These are phyloP conservation scores for Plagodis pulveraria DNA, from an alignment of 2,888 invertebrate species.

Conservation along the genomic window DNA sequence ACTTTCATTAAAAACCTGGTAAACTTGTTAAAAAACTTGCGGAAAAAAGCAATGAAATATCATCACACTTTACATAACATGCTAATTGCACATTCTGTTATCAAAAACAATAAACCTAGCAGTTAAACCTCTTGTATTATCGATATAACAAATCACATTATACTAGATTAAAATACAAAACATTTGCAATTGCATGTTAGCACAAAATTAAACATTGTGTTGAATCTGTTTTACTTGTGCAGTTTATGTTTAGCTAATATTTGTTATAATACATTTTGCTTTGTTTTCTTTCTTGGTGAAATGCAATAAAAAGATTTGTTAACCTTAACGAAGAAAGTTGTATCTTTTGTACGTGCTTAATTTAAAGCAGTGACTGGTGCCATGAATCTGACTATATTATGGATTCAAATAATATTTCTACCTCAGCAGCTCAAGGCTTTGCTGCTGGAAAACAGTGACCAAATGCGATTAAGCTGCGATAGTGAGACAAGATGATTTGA, in stretches of 20 bases:
- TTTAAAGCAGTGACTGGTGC: too few species aligned
- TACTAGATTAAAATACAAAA: constrained; percentile 46
- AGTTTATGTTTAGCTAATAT: constrained; percentile 32
- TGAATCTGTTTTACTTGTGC: constrained; percentile 49
- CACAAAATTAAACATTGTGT: constrained; percentile 57
- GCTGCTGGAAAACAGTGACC: too few species aligned
- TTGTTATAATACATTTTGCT: constrained; percentile 25
- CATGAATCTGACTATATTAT: too few species aligned
- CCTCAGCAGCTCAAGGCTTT: too few species aligned
- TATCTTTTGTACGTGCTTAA: too few species aligned
- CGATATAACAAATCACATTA: constrained; percentile 61
- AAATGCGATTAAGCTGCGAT: too few species aligned
- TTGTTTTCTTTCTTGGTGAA: constrained; percentile 11
- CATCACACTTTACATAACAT: constrained; percentile 40
- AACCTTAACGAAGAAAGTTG: too few species aligned
- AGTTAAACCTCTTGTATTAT: constrained; percentile 39
- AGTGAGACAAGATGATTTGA: too few species aligned
- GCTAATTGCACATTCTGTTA: constrained; percentile 54
- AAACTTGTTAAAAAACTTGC: constrained; percentile 14
- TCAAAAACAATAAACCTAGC: constrained; percentile 54
- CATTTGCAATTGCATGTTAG: constrained; percentile 60
- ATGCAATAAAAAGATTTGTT: too few species aligned
- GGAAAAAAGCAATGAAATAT: constrained; percentile 26
- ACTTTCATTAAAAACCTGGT: constrained; percentile 20
- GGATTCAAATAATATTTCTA: too few species aligned